Conservation (phyloP, 2,888 invertebrate species). For the Maniola hyperantus region DNA sequence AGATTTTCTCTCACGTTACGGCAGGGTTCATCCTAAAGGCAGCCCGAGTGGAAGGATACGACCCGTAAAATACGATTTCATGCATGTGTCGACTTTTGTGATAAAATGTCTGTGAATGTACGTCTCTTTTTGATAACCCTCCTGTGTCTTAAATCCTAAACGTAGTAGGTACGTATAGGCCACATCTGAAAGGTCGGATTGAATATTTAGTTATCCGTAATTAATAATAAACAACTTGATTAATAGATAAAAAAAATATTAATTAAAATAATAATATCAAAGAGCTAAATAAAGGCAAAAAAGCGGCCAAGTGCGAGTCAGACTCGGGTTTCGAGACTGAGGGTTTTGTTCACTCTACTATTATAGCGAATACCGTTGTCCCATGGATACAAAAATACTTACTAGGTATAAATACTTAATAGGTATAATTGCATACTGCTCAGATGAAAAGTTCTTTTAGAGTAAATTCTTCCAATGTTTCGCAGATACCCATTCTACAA, state of each 20-base stretch:
- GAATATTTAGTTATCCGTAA: no score
- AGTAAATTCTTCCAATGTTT: not conserved
- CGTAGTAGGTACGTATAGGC: no score
- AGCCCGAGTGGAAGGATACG: constrained; percentile 76
- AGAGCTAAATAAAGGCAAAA: no score
- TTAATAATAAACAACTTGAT: no score
- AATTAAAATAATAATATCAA: no score
- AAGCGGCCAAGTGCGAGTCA: no score
- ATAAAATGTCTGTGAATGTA: constrained; percentile 67
- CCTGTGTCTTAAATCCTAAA: not conserved
- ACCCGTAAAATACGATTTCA: constrained; percentile 82
- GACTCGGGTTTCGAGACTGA: no score
- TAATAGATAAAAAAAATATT: no score
- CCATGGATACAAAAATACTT: no score
- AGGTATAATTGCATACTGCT: not conserved
- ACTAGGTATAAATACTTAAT: no score
- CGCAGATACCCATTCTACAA: not conserved
- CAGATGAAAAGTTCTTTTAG: not conserved
- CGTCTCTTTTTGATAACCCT: constrained; percentile 41
- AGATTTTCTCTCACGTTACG: constrained; percentile 44
- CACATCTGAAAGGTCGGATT: not conserved
- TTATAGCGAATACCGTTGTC: no score
- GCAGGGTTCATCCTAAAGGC: constrained; percentile 73
- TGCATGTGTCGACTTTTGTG: constrained; percentile 78
- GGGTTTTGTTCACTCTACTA: no score